Evolutionary conservation across 2,888 invertebrate species (phyloP).

Genomic region (Monopis laevigella): DNA sequence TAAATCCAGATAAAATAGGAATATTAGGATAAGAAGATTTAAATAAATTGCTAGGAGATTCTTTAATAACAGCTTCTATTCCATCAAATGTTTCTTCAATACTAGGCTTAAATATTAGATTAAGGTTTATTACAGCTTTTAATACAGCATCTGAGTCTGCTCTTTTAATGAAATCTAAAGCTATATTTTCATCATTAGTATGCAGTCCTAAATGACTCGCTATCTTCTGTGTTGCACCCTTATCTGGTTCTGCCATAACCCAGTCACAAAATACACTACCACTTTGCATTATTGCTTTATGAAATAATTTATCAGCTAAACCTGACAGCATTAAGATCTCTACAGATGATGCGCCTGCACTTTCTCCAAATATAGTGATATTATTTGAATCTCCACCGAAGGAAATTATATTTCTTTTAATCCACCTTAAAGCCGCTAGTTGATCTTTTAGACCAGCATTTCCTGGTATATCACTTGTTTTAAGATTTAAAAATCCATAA

Average conservation of each 20-base stretch:
- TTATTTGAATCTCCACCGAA: slow-evolving; percentile 36
- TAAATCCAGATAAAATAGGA: slow-evolving; percentile 35
- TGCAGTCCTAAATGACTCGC: slow-evolving; percentile 27
- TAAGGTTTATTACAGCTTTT: slow-evolving; percentile 21
- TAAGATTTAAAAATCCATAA: slow-evolving; percentile 42
- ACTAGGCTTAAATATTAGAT: slow-evolving; percentile 30
- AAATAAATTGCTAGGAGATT: slow-evolving; percentile 22
- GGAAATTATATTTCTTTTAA: slow-evolving; percentile 33
- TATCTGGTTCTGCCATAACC: slow-evolving; percentile 25
- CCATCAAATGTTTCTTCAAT: slow-evolving; percentile 31
- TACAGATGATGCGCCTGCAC: slow-evolving; percentile 33
- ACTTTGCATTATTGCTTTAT: slow-evolving; percentile 33
- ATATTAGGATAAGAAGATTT: slow-evolving; percentile 20
- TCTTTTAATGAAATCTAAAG: slow-evolving; percentile 26
- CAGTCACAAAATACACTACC: slow-evolving; percentile 27
- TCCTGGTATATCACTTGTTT: slow-evolving; percentile 31
- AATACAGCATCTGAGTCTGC: slow-evolving; percentile 25
- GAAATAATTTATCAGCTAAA: slow-evolving; percentile 26
- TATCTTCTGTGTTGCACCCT: slow-evolving; percentile 26
- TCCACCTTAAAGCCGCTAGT: slow-evolving; percentile 33
- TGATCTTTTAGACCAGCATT: slow-evolving; percentile 45
- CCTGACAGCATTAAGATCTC: slow-evolving; percentile 33
- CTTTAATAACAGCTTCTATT: slow-evolving; percentile 29
- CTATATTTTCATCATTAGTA: slow-evolving; percentile 24
- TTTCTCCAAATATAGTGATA: slow-evolving; percentile 34